phyloP scores from a whole-genome alignment of 1,140 invertebrate genomes.

The Hycleus cichorii region DNA sequence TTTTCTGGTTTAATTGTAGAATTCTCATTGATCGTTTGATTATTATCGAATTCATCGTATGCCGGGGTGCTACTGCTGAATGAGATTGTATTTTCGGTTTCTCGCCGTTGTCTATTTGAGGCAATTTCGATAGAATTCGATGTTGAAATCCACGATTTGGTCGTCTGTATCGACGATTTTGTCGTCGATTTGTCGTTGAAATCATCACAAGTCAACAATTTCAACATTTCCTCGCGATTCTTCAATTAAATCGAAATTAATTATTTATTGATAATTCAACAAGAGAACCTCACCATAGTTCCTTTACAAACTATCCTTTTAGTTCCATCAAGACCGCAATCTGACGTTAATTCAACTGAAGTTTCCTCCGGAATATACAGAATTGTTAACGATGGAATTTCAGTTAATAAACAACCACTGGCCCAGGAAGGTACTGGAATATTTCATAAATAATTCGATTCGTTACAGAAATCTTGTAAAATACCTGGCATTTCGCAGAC shows the following conservation, averaged over 20 bases:
- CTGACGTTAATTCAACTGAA: conserved; percentile 76
- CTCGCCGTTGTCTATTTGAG: conserved; percentile 41
- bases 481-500: conserved; percentile 67
- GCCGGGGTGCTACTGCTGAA: too few species aligned
- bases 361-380: conserved; percentile 67
- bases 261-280: neutral
- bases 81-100: conserved; percentile 35
- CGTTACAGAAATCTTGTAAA: conserved; percentile 4
- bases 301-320: conserved; percentile 60
- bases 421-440: conserved; percentile 57
- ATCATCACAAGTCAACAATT: conserved; percentile 40
- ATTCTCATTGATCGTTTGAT: too few species aligned
- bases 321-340: conserved; percentile 81
- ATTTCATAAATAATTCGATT: neutral
- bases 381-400: conserved; percentile 60
- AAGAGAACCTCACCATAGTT: conserved; percentile 50
- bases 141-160: conserved; percentile 36
- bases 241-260: conserved; percentile 21
- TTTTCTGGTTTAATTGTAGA: too few species aligned
- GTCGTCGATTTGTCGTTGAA: conserved; percentile 34
- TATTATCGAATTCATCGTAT: too few species aligned
- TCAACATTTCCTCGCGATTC: conserved; percentile 43
- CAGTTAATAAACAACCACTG: conserved; percentile 56
- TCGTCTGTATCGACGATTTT: conserved; percentile 24
- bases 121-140: conserved; percentile 35